Evolutionary conservation across 1,140 invertebrate species (phyloP).

Genomic region (Drosophila pandora): DNA sequence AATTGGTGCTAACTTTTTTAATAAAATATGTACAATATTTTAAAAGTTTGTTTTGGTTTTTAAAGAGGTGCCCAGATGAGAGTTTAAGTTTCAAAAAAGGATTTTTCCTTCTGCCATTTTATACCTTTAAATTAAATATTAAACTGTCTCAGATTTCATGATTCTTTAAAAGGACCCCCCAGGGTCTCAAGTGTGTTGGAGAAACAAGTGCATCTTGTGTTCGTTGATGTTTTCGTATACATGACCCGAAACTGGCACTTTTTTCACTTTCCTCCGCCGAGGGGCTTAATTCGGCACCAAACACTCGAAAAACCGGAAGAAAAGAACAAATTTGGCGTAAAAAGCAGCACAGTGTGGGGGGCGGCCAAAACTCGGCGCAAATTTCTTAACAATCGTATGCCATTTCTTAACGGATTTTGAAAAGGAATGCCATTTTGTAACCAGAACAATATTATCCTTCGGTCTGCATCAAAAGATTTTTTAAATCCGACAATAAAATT

Average conservation of each 20-base stretch:
- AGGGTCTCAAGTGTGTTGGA: not conserved
- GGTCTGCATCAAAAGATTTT: no score
- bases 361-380: not conserved
- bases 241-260: conserved; percentile 17
- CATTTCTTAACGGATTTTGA: no score
- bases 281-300: conserved; percentile 57
- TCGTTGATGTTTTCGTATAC: conserved; percentile 21
- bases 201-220: conserved; percentile 26
- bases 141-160: not conserved
- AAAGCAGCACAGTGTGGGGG: conserved; percentile 23
- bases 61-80: no score
- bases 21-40: no score
- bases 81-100: no score
- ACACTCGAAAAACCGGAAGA: conserved; percentile 30
- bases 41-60: no score
- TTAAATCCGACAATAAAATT: no score
- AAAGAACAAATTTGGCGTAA: conserved; percentile 47
- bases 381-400: no score
- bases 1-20: no score
- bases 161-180: not conserved
- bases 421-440: no score
- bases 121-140: not conserved
- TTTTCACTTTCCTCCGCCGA: conserved; percentile 22
- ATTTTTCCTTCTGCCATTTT: not conserved
- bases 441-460: no score